phyloP scores from a whole-genome alignment of 2,888 invertebrate species.

The Cheilosia impressa region DNA sequence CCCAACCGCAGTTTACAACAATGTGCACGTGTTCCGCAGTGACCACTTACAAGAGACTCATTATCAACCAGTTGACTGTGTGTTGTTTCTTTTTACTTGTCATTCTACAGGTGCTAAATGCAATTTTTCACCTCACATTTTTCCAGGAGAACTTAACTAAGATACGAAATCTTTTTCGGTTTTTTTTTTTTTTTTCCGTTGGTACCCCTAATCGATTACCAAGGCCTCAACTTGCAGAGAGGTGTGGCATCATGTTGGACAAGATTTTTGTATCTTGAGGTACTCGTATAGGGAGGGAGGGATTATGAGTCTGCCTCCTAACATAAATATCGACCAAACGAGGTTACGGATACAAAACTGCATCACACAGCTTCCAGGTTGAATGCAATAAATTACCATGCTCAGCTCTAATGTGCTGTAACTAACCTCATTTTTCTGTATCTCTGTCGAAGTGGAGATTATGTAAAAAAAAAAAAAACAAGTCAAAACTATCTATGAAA shows the following conservation, averaged over 20 bases:
- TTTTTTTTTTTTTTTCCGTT: background rate
- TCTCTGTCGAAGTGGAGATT: slow-evolving; percentile 28
- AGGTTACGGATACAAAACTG: slow-evolving; percentile 8
- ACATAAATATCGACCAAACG: slow-evolving; percentile 26
- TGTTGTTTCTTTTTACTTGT: background rate
- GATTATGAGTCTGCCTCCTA: slow-evolving; percentile 12
- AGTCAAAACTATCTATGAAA: slow-evolving; percentile 31
- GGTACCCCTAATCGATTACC: slow-evolving; percentile 57
- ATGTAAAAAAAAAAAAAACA: slow-evolving; percentile 42
- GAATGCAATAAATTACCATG: slow-evolving; percentile 55
- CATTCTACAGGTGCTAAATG: slow-evolving; percentile 60
- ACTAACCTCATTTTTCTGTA: slow-evolving; percentile 54
- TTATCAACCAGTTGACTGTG: slow-evolving; percentile 37
- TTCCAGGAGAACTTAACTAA: background rate
- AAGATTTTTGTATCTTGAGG: slow-evolving; percentile 3
- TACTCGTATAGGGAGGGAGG: background rate
- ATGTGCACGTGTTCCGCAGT: slow-evolving; percentile 57
- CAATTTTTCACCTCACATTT: slow-evolving; percentile 40
- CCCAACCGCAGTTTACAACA: slow-evolving; percentile 58
- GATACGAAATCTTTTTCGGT: background rate
- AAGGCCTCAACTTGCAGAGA: slow-evolving; percentile 38
- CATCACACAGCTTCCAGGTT: slow-evolving; percentile 51
- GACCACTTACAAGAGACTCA: slow-evolving; percentile 8
- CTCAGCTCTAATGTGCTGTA: slow-evolving; percentile 48
- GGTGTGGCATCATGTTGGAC: slow-evolving; percentile 46